phyloP scores from a whole-genome alignment of 2,113 vertebrate species.

The Mastomys natalensis region DNA sequence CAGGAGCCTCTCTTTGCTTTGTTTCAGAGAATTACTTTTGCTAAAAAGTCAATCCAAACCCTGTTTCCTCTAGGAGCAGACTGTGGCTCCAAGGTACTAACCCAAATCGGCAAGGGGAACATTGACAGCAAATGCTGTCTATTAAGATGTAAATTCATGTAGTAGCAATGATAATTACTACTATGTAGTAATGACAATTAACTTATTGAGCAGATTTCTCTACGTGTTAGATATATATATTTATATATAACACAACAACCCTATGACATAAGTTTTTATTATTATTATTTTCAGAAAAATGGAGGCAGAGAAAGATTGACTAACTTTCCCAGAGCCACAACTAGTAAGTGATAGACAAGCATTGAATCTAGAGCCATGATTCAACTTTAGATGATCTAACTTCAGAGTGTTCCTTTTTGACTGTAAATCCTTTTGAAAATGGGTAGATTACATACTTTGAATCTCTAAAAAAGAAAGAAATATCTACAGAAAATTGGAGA shows the following conservation, averaged over 20 bases:
- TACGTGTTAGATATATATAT: neutral
- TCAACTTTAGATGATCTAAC: constrained; percentile 45
- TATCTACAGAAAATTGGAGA: constrained; percentile 46
- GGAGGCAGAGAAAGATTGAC: constrained; percentile 1
- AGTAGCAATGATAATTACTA: too few species aligned
- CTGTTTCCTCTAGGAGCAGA: constrained; percentile 44
- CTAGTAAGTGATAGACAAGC: constrained; percentile 18
- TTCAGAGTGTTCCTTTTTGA: constrained; percentile 45
- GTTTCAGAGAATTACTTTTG: constrained; percentile 61
- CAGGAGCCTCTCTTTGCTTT: constrained; percentile 47
- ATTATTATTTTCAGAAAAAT: constrained; percentile 56
- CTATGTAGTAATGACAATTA: constrained; percentile 39
- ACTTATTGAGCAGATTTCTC: constrained; percentile 33
- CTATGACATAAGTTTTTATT: constrained; percentile 38
- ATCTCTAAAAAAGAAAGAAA: constrained; percentile 49
- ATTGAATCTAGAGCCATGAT: neutral
- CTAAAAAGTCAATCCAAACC: constrained; percentile 39
- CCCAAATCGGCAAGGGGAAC: constrained; percentile 8
- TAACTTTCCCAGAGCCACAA: constrained; percentile 36
- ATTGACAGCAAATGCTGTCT: constrained; percentile 39
- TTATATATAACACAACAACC: constrained; percentile 1
- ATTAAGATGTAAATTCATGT: constrained; percentile 40
- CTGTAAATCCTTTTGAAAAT: constrained; percentile 44
- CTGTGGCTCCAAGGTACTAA: constrained; percentile 6
- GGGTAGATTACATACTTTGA: neutral